Percentiles rank a stretch among this genome's conserved stretches.
These are phyloP conservation scores for Lasaia peninsularis DNA, from an alignment of 1,140 invertebrate species.

Conservation along the genomic window DNA sequence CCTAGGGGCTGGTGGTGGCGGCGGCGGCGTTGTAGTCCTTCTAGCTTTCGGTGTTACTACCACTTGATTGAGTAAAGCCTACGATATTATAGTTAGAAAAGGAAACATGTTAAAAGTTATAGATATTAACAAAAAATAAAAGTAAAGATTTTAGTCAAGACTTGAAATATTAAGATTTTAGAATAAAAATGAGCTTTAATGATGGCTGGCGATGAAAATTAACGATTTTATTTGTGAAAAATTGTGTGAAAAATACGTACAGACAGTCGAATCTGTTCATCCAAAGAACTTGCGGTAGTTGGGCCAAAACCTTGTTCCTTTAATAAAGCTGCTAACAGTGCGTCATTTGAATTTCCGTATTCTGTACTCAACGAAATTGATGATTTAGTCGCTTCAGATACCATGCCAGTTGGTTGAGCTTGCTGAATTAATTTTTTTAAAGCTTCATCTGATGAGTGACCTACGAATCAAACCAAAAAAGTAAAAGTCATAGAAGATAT, in stretches of 20 bases:
- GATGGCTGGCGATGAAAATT: background rate
- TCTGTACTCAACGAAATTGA: slow-evolving; percentile 71
- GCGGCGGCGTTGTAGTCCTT: slow-evolving; percentile 55
- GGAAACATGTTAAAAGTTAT: slow-evolving; percentile 18
- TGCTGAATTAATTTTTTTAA: slow-evolving; percentile 61
- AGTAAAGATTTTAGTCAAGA: slow-evolving; percentile 23
- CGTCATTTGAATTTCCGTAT: slow-evolving; percentile 80
- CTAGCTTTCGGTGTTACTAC: slow-evolving; percentile 72
- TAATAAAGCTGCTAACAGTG: slow-evolving; percentile 81
- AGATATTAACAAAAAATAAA: slow-evolving; percentile 23
- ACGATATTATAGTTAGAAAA: slow-evolving; percentile 59
- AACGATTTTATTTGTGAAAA: background rate
- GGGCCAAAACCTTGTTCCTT: slow-evolving; percentile 84
- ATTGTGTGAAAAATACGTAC: slow-evolving; percentile 66
- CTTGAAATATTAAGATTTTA: background rate
- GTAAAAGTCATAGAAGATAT: background rate
- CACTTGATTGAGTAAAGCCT: slow-evolving; percentile 77
- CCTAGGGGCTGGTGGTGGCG: slow-evolving; percentile 55
- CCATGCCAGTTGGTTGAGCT: slow-evolving; percentile 57
- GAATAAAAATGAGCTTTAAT: background rate
- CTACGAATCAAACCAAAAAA: slow-evolving; percentile 21
- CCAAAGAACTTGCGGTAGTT: slow-evolving; percentile 78
- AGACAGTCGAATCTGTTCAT: slow-evolving; percentile 79
- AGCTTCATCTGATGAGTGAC: slow-evolving; percentile 67
- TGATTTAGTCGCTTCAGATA: slow-evolving; percentile 61